Evolutionary conservation across 2,797 vertebrate genomes (phyloP).

Genomic region (Halcyon smyrnensis): DNA sequence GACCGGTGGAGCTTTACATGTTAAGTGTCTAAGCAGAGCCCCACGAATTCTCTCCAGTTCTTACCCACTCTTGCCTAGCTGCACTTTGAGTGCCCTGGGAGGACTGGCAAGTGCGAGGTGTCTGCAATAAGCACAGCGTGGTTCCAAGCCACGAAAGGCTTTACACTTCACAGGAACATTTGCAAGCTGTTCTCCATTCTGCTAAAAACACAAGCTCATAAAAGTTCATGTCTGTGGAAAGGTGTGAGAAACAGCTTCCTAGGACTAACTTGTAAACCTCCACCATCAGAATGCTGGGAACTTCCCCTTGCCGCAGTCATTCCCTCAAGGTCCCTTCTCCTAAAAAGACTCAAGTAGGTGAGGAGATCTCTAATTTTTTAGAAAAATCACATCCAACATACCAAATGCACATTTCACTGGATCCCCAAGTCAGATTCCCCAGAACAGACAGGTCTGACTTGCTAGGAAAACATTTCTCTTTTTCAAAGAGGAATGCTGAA

Average conservation of each 20-base stretch:
- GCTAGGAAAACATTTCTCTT: background rate
- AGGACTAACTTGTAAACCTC: background rate
- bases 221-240: background rate
- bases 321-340: background rate
- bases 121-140: background rate
- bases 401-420: background rate
- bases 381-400: background rate
- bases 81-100: background rate
- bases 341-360: background rate
- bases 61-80: background rate
- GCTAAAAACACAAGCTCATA: background rate
- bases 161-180: background rate
- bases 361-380: background rate
- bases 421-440: background rate
- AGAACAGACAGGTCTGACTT: background rate
- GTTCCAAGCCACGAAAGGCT: background rate
- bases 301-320: background rate
- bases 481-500: background rate
- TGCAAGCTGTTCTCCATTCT: background rate
- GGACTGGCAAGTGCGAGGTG: background rate
- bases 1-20: background rate
- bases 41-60: background rate
- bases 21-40: background rate
- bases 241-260: background rate
- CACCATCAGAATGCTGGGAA: background rate